These are phyloP conservation scores for Cheilinus undulatus DNA, from an alignment of 2,113 vertebrate genomes.

Conservation along the genomic window DNA sequence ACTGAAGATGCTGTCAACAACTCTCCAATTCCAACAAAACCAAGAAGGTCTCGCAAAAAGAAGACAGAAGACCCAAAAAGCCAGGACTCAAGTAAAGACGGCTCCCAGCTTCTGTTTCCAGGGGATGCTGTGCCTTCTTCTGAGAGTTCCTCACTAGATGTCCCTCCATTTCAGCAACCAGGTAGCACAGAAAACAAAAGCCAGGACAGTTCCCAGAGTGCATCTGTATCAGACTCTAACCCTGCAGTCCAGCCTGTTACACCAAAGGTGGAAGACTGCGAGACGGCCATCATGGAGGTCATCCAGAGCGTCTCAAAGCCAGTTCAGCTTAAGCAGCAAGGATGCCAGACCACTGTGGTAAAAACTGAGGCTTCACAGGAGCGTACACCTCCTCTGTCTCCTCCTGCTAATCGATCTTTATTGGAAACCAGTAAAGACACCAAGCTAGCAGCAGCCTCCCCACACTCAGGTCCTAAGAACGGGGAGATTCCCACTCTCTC, in stretches of 20 bases:
- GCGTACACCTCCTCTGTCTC: not conserved
- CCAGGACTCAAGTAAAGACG: constrained; percentile 63
- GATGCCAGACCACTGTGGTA: constrained; percentile 63
- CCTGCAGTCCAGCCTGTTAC: constrained; percentile 39
- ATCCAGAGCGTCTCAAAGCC: constrained; percentile 52
- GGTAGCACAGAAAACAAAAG: constrained; percentile 22
- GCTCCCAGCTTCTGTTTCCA: constrained; percentile 76
- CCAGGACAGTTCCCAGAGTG: constrained; percentile 46
- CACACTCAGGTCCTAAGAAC: constrained; percentile 72
- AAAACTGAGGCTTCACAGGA: constrained; percentile 62
- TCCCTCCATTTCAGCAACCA: constrained; percentile 81
- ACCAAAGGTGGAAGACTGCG: constrained; percentile 76
- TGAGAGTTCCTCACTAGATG: constrained; percentile 75
- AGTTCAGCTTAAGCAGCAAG: constrained; percentile 53
- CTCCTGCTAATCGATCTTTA: not conserved
- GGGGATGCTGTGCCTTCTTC: constrained; percentile 73
- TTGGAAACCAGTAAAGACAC: constrained; percentile 21
- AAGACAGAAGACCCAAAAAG: constrained; percentile 67
- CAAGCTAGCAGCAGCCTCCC: constrained; percentile 21
- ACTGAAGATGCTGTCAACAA: constrained; percentile 39
- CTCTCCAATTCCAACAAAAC: constrained; percentile 39
- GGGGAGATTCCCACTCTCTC: constrained; percentile 78
- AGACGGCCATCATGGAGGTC: constrained; percentile 73
- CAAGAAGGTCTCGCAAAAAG: constrained; percentile 68
- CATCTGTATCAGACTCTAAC: constrained; percentile 3